phyloP scores from a whole-genome alignment of 1,140 invertebrate species.

The Bombus cullumanus region DNA sequence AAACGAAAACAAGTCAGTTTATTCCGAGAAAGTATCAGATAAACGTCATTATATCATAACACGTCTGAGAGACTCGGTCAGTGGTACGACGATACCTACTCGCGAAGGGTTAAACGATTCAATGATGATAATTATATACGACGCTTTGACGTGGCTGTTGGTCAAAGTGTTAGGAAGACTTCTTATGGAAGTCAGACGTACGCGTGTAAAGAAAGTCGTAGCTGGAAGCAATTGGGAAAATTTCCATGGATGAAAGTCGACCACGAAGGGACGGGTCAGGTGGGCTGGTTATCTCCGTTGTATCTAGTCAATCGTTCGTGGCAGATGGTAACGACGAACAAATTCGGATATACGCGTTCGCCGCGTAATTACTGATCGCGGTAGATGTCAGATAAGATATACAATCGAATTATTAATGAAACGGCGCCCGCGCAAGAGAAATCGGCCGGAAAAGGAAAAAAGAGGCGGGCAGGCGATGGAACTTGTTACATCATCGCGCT shows the following conservation, averaged over 20 bases:
- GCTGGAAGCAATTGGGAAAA: no score
- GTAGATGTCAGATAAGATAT: neutral
- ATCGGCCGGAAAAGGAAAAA: neutral
- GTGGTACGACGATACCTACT: no score
- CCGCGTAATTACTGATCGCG: neutral
- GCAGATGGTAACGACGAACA: constrained; percentile 11
- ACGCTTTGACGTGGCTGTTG: neutral
- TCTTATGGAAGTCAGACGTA: no score
- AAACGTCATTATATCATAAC: no score
- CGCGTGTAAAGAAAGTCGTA: neutral
- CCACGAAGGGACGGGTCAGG: neutral
- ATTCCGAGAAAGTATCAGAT: no score
- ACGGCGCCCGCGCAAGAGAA: neutral
- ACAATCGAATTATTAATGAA: neutral
- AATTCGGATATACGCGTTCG: constrained; percentile 9
- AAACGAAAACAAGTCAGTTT: no score
- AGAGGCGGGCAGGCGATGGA: neutral
- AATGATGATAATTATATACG: no score
- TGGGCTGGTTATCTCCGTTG: neutral
- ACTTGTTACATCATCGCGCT: constrained; percentile 18
- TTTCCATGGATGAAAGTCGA: neutral
- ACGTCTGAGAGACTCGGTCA: no score
- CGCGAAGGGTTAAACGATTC: no score
- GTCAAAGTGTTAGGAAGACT: neutral
- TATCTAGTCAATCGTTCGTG: neutral